Percentiles rank a stretch among this genome's conserved stretches.
phyloP scores from a whole-genome alignment of 2,888 invertebrate genomes.

The Thymelicus acteon region DNA sequence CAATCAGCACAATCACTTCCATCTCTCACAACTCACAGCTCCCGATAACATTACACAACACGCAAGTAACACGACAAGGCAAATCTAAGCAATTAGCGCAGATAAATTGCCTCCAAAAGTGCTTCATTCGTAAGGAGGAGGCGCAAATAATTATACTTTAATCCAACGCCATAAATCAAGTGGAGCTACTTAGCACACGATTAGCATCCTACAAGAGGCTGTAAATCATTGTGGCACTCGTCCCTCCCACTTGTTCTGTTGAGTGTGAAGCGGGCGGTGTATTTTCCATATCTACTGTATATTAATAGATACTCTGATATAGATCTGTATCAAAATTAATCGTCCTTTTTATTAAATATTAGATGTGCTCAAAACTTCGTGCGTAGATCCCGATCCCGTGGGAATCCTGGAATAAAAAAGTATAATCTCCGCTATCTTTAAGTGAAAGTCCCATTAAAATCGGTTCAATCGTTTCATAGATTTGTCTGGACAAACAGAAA shows the following conservation, averaged over 20 bases:
- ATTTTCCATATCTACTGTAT: slow-evolving; percentile 1
- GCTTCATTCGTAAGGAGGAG: slow-evolving; percentile 37
- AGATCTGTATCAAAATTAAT: background rate
- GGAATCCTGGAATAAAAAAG: too few species aligned
- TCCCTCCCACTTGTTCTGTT: slow-evolving; percentile 49
- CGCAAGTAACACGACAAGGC: slow-evolving; percentile 11
- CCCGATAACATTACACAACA: background rate
- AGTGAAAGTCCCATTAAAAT: too few species aligned
- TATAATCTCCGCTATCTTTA: too few species aligned
- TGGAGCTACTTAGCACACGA: slow-evolving; percentile 59
- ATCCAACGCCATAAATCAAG: slow-evolving; percentile 58
- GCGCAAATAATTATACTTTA: slow-evolving; percentile 61
- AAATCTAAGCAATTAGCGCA: slow-evolving; percentile 36
- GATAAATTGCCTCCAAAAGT: slow-evolving; percentile 15
- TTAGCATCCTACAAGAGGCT: slow-evolving; percentile 79
- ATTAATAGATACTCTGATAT: background rate
- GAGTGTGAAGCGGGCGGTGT: slow-evolving; percentile 24
- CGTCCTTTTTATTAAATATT: too few species aligned
- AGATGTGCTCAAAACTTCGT: too few species aligned
- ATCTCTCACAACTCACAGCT: too few species aligned
- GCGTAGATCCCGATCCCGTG: too few species aligned
- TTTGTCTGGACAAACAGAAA: too few species aligned
- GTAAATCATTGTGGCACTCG: slow-evolving; percentile 60
- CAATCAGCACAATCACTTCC: too few species aligned
- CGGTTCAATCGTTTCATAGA: too few species aligned